phyloP scores from a whole-genome alignment of 2,888 invertebrate genomes.

The Leptinotarsa tumamoca region DNA sequence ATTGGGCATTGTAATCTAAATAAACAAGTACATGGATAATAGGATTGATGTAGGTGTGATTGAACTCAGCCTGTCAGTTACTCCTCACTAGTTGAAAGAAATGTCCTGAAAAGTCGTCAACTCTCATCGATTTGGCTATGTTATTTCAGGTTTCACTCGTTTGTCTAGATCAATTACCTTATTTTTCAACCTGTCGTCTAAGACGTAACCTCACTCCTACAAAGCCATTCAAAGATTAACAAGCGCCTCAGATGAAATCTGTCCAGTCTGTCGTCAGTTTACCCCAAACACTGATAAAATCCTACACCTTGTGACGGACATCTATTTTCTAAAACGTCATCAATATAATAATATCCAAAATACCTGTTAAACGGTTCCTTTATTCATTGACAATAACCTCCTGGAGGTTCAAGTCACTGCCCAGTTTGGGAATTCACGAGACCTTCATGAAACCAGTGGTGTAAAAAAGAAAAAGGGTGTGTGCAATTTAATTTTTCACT shows the following conservation, averaged over 20 bases:
- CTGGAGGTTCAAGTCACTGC: conserved; percentile 59
- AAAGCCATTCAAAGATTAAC: conserved; percentile 35
- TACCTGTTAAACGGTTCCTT: conserved; percentile 62
- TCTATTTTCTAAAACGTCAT: conserved; percentile 47
- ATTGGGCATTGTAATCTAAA: too few relatives aligned
- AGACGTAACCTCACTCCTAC: conserved; percentile 15
- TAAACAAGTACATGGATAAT: too few relatives aligned
- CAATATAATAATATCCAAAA: conserved; percentile 57
- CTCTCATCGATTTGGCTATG: conserved; percentile 10
- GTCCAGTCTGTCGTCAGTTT: conserved; percentile 59
- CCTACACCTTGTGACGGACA: conserved; percentile 50
- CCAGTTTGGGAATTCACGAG: conserved; percentile 15
- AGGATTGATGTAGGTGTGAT: too few relatives aligned
- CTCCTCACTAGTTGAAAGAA: not conserved
- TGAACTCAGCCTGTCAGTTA: too few relatives aligned
- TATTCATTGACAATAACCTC: conserved; percentile 57
- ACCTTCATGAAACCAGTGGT: conserved; percentile 17
- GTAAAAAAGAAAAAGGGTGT: not conserved
- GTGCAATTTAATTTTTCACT: too few relatives aligned
- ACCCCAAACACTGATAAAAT: conserved; percentile 55
- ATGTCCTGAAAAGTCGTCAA: not conserved
- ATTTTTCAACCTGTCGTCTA: conserved; percentile 29
- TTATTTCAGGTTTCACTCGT: conserved; percentile 24
- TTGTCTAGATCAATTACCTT: conserved; percentile 21
- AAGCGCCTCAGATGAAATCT: conserved; percentile 50